Evolutionary conservation across 1,140 invertebrate genomes (phyloP).

Genomic region (Ceratosolen solmsi): DNA sequence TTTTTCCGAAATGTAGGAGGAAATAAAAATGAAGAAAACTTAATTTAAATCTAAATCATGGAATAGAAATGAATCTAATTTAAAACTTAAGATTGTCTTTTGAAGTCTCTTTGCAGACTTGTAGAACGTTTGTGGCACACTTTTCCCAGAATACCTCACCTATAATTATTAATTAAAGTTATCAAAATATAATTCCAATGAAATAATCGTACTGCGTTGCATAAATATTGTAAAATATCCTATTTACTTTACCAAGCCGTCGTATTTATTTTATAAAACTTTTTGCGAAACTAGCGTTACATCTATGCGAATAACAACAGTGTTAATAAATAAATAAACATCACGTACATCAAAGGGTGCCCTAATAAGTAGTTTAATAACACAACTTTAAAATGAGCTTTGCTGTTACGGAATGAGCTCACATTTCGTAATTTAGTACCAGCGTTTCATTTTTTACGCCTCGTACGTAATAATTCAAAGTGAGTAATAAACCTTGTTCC

Average conservation of each 20-base stretch:
- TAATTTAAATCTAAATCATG: slow-evolving; percentile 39
- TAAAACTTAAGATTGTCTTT: slow-evolving; percentile 45
- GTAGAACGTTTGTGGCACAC: slow-evolving; percentile 18
- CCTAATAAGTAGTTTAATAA: slow-evolving; percentile 5
- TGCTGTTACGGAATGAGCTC: background rate
- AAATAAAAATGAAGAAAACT: background rate
- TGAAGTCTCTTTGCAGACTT: background rate
- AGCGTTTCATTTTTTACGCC: slow-evolving; percentile 13
- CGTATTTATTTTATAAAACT: too few relatives aligned
- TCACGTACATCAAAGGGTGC: too few relatives aligned
- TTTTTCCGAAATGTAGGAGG: too few relatives aligned
- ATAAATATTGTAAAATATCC: background rate
- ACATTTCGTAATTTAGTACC: slow-evolving; percentile 30
- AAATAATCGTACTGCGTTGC: background rate
- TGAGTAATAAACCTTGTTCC: slow-evolving; percentile 11
- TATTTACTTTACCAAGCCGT: too few relatives aligned
- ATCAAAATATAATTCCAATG: slow-evolving; percentile 8
- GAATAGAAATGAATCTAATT: slow-evolving; percentile 45
- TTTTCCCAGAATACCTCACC: slow-evolving; percentile 13
- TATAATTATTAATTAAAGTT: slow-evolving; percentile 47
- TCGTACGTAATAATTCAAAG: slow-evolving; percentile 24
- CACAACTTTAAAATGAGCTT: slow-evolving; percentile 15
- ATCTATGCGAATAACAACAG: too few relatives aligned
- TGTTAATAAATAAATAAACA: too few relatives aligned
- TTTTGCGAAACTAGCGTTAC: too few relatives aligned